phyloP scores from a whole-genome alignment of 2,797 vertebrate species.

The Distichodus sexfasciatus region DNA sequence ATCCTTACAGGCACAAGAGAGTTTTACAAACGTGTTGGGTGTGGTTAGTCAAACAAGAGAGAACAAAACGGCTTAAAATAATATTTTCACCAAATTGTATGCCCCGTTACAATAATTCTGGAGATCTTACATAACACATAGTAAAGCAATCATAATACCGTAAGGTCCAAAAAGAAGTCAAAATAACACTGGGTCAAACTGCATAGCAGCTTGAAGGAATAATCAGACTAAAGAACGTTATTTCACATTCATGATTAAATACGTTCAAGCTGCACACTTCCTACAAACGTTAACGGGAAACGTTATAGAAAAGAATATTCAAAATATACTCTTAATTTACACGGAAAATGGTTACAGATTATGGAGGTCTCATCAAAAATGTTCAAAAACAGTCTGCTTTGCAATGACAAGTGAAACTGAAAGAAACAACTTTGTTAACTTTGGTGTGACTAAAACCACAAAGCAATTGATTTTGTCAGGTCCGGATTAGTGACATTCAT shows the following conservation, averaged over 20 bases:
- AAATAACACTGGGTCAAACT: conserved; percentile 56
- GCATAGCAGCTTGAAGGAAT: conserved; percentile 72
- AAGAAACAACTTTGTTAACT: conserved; percentile 23
- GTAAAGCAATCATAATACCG: conserved; percentile 58
- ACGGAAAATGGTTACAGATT: too few relatives aligned
- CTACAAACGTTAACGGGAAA: too few relatives aligned
- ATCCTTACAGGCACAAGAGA: conserved; percentile 65
- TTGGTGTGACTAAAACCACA: conserved; percentile 1
- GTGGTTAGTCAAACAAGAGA: conserved; percentile 52
- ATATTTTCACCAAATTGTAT: conserved; percentile 32
- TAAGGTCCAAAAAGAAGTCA: conserved; percentile 57
- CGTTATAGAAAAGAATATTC: too few relatives aligned
- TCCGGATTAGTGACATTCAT: not conserved
- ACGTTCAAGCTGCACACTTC: too few relatives aligned
- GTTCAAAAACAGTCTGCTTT: not conserved
- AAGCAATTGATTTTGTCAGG: not conserved
- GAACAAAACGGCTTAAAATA: conserved; percentile 43
- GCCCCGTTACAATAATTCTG: conserved; percentile 49
- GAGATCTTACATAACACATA: too few relatives aligned
- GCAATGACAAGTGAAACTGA: not conserved
- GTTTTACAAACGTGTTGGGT: not conserved
- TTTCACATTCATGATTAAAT: conserved; percentile 20
- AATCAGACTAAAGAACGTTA: conserved; percentile 60
- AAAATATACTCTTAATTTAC: too few relatives aligned
- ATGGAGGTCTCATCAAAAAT: not conserved